A percentile compares a stretch with the other conserved stretches of the same genome.
Conservation (phyloP, 1,140 invertebrate genomes). For the Drosophila fuyamai region DNA sequence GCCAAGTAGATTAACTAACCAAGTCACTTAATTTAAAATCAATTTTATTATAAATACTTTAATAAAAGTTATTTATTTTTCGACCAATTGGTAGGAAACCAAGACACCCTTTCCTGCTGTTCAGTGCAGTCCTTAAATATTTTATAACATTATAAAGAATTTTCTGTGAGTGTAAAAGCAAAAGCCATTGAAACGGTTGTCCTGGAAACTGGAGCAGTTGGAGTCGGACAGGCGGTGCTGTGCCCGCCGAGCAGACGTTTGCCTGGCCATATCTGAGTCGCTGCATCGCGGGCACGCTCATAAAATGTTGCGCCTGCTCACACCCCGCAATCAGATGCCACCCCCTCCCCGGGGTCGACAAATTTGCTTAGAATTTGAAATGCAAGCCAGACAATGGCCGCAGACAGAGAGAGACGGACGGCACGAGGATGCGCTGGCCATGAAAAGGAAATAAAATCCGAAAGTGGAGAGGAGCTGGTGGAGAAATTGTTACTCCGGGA, state of each 20-base stretch:
- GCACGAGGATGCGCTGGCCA: constrained; percentile 25
- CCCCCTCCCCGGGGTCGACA: constrained; percentile 45
- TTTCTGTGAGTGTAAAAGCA: constrained; percentile 1
- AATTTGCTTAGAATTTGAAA: constrained; percentile 82
- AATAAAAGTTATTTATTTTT: too few relatives aligned
- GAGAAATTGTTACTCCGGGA: constrained; percentile 47
- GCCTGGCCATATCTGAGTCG: constrained; percentile 61
- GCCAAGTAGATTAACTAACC: too few relatives aligned
- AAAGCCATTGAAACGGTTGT: constrained; percentile 29
- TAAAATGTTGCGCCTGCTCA: constrained; percentile 73
- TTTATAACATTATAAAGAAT: background rate
- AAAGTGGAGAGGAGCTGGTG: constrained; percentile 15
- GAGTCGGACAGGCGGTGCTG: constrained; percentile 23
- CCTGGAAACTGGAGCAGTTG: constrained; percentile 59
- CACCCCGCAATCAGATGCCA: constrained; percentile 3
- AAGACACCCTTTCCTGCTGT: too few relatives aligned
- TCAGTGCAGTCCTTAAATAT: too few relatives aligned
- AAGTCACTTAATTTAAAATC: too few relatives aligned
- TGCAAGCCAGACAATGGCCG: constrained; percentile 69
- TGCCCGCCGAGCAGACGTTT: constrained; percentile 61
- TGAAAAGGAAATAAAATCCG: constrained; percentile 49
- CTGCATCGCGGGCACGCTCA: constrained; percentile 78
- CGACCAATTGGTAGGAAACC: too few relatives aligned
- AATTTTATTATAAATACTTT: too few relatives aligned
- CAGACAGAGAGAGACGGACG: constrained; percentile 35